Evolutionary conservation across 2,888 invertebrate species (phyloP).

Genomic region (Luffia ferchaultella): DNA sequence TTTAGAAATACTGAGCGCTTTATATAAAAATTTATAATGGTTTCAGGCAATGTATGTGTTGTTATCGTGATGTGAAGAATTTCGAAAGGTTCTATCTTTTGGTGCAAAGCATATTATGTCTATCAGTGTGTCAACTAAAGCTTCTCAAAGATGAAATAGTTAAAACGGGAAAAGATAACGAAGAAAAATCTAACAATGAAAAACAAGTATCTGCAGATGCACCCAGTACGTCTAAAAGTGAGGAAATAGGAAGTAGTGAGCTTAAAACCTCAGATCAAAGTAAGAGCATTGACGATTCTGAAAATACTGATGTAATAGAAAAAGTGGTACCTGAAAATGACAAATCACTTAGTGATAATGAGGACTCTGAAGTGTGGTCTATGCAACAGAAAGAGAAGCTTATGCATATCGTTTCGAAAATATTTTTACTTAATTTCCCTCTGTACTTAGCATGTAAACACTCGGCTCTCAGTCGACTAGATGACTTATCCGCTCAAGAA

Average conservation of each 20-base stretch:
- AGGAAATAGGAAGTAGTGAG: conserved; percentile 24
- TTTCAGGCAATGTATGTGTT: conserved; percentile 93
- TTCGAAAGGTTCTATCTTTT: conserved; percentile 90
- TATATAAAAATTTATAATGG: too few species aligned
- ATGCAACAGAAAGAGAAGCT: conserved; percentile 88
- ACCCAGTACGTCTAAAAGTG: conserved; percentile 20
- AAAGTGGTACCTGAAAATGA: conserved; percentile 21
- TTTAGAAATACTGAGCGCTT: too few species aligned
- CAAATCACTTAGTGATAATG: conserved; percentile 20
- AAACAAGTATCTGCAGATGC: conserved; percentile 25
- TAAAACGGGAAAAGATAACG: conserved; percentile 35
- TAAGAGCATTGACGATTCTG: neutral
- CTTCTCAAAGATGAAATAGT: conserved; percentile 69
- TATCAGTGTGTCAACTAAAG: conserved; percentile 85
- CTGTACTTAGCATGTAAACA: conserved; percentile 88
- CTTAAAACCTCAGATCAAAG: neutral
- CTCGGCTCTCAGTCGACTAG: conserved; percentile 79
- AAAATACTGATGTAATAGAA: neutral
- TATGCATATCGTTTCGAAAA: conserved; percentile 85
- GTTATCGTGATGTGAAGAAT: conserved; percentile 91
- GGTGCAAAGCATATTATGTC: conserved; percentile 85
- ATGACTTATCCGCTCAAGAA: conserved; percentile 86
- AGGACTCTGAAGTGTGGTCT: conserved; percentile 68
- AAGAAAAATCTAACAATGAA: conserved; percentile 20
- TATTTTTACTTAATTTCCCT: conserved; percentile 83